These are phyloP conservation scores for Drosophila peninsularis DNA, from an alignment of 2,888 invertebrate genomes.

Conservation along the genomic window DNA sequence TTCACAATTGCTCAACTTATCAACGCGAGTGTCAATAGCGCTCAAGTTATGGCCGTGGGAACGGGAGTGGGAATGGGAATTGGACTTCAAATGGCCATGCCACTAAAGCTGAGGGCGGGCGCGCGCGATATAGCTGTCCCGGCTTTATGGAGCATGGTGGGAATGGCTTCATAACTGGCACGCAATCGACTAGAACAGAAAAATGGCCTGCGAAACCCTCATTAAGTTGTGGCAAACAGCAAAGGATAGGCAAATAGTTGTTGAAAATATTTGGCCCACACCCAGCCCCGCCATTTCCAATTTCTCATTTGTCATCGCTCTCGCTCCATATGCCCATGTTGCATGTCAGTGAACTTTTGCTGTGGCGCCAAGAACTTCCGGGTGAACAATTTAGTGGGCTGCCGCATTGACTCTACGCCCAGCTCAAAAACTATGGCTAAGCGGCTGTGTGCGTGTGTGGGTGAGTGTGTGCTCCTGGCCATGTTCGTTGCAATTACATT, in stretches of 20 bases:
- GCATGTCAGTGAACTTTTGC: conserved; percentile 66
- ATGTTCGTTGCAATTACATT: conserved; percentile 9
- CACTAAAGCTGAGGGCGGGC: background rate
- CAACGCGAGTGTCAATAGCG: conserved; percentile 65
- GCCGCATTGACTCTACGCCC: conserved; percentile 11
- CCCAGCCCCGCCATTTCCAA: background rate
- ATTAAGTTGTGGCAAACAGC: conserved; percentile 15
- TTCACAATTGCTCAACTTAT: conserved; percentile 60
- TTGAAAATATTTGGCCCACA: conserved; percentile 24
- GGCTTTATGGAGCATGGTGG: conserved; percentile 3
- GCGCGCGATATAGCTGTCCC: background rate
- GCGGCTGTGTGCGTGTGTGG: background rate
- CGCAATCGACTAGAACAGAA: conserved; percentile 54
- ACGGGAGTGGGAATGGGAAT: conserved; percentile 3
- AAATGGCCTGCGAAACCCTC: conserved; percentile 30
- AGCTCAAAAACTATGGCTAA: background rate
- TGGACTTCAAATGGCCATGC: background rate
- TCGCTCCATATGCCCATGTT: conserved; percentile 20
- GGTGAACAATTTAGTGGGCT: conserved; percentile 37
- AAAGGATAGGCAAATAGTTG: conserved; percentile 19
- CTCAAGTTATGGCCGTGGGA: conserved; percentile 29
- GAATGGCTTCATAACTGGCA: conserved; percentile 59
- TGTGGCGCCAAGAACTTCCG: conserved; percentile 52
- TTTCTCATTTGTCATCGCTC: background rate
- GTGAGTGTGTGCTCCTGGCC: background rate